Evolutionary conservation across 2,113 vertebrate species (phyloP).

Genomic region (Nyctibius bracteatus): DNA sequence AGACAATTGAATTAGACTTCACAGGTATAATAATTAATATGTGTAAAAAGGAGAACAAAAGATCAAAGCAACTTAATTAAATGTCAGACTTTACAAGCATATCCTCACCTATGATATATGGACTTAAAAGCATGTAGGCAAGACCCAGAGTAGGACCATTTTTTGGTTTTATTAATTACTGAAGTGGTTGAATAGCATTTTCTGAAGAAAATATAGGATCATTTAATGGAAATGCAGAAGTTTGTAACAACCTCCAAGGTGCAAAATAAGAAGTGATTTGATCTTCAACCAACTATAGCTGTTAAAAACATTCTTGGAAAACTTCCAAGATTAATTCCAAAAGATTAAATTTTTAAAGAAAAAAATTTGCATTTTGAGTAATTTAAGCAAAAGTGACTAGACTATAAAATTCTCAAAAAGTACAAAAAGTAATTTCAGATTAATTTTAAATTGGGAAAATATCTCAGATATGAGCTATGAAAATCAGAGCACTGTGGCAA

Average conservation of each 20-base stretch:
- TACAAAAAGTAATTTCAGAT: not conserved
- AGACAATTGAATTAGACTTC: conserved; percentile 49
- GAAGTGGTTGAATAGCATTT: conserved; percentile 57
- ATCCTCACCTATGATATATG: not conserved
- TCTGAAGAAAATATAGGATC: conserved; percentile 50
- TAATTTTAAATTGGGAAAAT: not conserved
- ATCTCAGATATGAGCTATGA: not conserved
- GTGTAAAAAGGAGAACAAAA: conserved; percentile 57
- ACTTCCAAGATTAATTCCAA: not conserved
- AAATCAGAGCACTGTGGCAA: not conserved
- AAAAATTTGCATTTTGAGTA: not conserved
- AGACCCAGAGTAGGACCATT: conserved; percentile 19
- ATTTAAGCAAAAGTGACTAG: not conserved
- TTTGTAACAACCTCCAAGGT: conserved; percentile 22
- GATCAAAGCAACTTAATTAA: conserved; percentile 69
- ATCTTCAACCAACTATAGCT: conserved; percentile 35
- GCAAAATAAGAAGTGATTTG: conserved; percentile 43
- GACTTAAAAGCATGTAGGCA: conserved; percentile 37
- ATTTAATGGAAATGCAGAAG: conserved; percentile 40
- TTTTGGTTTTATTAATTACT: conserved; percentile 70
- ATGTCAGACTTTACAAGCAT: conserved; percentile 55
- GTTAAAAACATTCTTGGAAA: not conserved
- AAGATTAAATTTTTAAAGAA: not conserved
- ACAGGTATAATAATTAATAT: conserved; percentile 60
- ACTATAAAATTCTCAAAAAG: not conserved